These are phyloP conservation scores for Phyllotis vaccarum DNA, from an alignment of 2,797 vertebrate species.

Conservation along the genomic window DNA sequence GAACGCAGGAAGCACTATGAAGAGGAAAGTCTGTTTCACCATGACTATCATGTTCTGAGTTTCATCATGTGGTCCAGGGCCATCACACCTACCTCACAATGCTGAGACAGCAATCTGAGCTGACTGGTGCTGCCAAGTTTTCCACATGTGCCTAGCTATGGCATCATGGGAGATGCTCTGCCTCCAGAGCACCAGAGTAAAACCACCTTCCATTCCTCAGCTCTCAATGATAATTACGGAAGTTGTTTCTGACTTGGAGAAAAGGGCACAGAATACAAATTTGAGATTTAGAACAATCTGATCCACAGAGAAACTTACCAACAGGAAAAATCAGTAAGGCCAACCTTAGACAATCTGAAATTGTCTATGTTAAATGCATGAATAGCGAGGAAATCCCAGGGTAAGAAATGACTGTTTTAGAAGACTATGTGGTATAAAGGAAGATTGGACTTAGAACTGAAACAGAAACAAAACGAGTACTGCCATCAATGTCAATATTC, in stretches of 20 bases:
- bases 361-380: neutral
- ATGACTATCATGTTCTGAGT: neutral
- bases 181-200: neutral
- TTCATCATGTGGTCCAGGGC: neutral
- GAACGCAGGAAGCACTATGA: neutral
- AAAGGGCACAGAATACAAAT: neutral
- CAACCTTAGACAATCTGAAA: neutral
- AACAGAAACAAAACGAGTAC: neutral
- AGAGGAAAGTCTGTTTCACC: neutral
- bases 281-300: neutral
- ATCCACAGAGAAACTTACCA: neutral
- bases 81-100: neutral
- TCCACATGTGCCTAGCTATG: neutral
- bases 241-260: neutral
- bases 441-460: constrained; percentile 11
- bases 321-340: neutral
- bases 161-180: neutral
- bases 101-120: neutral
- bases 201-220: neutral
- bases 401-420: neutral
- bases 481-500: neutral
- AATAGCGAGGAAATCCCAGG: neutral
- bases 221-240: neutral
- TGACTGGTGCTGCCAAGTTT: neutral
- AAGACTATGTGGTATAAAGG: neutral